Percentiles rank a stretch among this genome's conserved stretches.
Evolutionary conservation across 2,888 invertebrate species (phyloP).

Genomic region (Beris chalybata): DNA sequence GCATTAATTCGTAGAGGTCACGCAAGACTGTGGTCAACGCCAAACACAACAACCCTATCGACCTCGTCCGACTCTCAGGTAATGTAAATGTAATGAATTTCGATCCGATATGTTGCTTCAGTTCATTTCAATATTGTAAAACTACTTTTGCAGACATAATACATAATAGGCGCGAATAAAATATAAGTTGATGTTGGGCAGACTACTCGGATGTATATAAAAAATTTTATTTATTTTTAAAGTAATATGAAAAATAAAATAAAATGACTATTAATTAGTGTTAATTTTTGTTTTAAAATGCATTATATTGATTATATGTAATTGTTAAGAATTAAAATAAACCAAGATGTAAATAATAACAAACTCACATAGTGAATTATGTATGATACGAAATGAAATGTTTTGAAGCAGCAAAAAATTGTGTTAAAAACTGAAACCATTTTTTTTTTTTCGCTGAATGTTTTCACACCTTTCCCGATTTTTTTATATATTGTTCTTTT

Average conservation of each 20-base stretch:
- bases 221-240: background rate
- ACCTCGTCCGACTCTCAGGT: conserved; percentile 13
- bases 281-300: background rate
- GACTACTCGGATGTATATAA: conserved; percentile 3
- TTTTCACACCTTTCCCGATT: no score
- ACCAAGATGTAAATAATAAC: no score
- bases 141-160: conserved; percentile 19
- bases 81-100: conserved; percentile 5
- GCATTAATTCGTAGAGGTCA: conserved; percentile 32
- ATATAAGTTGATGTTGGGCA: background rate
- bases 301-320: background rate
- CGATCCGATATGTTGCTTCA: conserved; percentile 24
- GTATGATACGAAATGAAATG: conserved; percentile 23
- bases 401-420: conserved; percentile 30
- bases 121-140: conserved; percentile 27
- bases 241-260: background rate
- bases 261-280: no score
- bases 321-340: no score
- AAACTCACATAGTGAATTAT: background rate
- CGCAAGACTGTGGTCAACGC: conserved; percentile 1
- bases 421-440: background rate
- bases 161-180: background rate
- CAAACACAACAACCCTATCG: background rate
- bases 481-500: no score
- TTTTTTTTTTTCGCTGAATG: no score